Evolutionary conservation across 2,113 vertebrate genomes (phyloP).

Genomic region (Rhabdornis inornatus): DNA sequence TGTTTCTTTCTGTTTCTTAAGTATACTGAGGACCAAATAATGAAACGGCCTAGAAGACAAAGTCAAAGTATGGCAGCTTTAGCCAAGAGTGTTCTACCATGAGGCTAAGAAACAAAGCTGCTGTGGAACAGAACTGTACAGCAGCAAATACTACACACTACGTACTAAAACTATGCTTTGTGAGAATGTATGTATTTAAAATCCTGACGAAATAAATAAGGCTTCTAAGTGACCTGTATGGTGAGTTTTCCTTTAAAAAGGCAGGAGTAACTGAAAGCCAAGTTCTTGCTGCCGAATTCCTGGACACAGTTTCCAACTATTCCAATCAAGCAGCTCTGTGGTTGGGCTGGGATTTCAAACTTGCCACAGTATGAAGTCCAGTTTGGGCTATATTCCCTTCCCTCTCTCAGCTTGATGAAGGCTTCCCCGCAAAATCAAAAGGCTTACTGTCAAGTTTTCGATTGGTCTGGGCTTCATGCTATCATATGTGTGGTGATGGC

Average conservation of each 20-base stretch:
- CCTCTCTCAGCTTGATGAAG: constrained; percentile 81
- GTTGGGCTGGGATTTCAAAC: constrained; percentile 85
- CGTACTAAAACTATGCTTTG: background rate
- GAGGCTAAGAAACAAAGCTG: background rate
- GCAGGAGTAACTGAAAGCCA: constrained; percentile 69
- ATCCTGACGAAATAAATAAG: constrained; percentile 54
- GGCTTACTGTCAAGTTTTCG: constrained; percentile 83
- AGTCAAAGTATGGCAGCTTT: background rate
- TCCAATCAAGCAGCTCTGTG: constrained; percentile 82
- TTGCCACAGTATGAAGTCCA: constrained; percentile 85
- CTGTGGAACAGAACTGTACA: background rate
- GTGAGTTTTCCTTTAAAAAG: constrained; percentile 65
- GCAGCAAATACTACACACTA: background rate
- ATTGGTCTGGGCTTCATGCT: constrained; percentile 79
- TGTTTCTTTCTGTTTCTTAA: background rate
- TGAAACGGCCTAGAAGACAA: background rate
- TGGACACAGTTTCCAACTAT: constrained; percentile 80
- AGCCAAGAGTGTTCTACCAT: background rate
- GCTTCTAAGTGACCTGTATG: constrained; percentile 48
- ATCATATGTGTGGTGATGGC: constrained; percentile 74
- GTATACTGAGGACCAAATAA: background rate
- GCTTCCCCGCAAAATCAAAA: constrained; percentile 86
- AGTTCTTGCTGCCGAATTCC: constrained; percentile 75
- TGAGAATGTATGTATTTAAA: background rate
- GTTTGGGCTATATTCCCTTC: constrained; percentile 83